Evolutionary conservation across 2,113 vertebrate genomes (phyloP).

Genomic region (Butastur rufipennis): DNA sequence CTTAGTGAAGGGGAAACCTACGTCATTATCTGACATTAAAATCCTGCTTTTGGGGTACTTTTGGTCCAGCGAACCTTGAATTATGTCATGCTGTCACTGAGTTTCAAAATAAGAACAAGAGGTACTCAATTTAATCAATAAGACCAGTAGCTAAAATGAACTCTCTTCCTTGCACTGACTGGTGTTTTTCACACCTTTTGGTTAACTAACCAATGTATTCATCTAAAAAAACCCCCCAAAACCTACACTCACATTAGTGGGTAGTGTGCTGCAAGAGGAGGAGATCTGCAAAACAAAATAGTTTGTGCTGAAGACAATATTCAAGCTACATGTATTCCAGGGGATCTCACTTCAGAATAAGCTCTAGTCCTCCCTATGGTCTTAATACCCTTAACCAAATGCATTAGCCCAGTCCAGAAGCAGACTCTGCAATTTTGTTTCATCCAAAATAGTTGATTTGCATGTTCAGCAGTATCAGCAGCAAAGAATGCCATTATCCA

Average conservation of each 20-base stretch:
- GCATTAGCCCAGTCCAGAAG: not conserved
- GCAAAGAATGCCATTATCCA: not conserved
- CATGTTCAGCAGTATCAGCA: not conserved
- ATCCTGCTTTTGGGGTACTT: not conserved
- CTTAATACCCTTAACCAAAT: not conserved
- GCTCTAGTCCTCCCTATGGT: not conserved
- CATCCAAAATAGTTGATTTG: not conserved
- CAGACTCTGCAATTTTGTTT: not conserved
- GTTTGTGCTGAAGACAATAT: not conserved
- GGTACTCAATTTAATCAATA: not conserved
- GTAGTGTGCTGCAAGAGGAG: not conserved
- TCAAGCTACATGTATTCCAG: not conserved
- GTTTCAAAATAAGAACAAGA: not conserved
- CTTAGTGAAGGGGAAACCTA: not conserved
- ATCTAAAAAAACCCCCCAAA: not conserved
- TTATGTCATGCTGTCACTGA: fast-evolving
- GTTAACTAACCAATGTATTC: not conserved
- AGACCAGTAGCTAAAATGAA: not conserved
- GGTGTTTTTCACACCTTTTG: not conserved
- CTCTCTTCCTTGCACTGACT: not conserved
- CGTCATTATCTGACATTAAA: not conserved
- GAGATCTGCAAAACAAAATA: not conserved
- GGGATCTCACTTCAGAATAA: not conserved
- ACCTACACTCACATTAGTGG: not conserved
- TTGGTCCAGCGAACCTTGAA: not conserved